Percentiles rank a stretch among this genome's conserved stretches.
These are phyloP conservation scores for Cherax destructor DNA, from an alignment of 1,140 invertebrate genomes.

Conservation along the genomic window DNA sequence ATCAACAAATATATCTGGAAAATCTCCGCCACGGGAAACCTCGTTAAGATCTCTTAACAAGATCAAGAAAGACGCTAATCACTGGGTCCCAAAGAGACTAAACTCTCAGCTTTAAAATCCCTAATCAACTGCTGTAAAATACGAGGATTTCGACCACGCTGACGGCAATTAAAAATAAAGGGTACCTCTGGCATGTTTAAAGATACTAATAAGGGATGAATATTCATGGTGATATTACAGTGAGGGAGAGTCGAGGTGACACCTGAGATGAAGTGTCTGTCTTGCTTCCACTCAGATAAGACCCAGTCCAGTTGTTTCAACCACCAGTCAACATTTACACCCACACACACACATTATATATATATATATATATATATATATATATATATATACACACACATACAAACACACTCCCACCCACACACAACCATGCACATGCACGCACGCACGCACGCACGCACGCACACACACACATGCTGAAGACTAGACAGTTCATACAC, in stretches of 20 bases:
- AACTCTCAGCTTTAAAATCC: no score
- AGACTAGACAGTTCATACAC: no score
- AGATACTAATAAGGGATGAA: neutral
- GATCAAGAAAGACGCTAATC: neutral
- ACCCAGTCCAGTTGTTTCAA: neutral
- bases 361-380: no score
- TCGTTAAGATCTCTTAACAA: slow-evolving; percentile 2
- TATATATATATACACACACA: no score
- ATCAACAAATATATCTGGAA: neutral
- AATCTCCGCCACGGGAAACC: neutral
- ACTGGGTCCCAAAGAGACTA: no score
- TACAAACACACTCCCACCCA: no score
- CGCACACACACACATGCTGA: no score
- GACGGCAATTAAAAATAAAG: neutral
- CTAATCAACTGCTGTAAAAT: neutral
- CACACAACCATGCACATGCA: no score
- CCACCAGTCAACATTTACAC: neutral
- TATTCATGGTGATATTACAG: neutral
- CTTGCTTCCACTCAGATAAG: neutral
- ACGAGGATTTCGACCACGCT: neutral
- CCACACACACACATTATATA: no score
- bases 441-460: no score
- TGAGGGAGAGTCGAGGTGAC: neutral
- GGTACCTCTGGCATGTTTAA: neutral
- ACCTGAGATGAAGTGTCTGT: neutral